phyloP scores from a whole-genome alignment of 2,888 invertebrate genomes.

The Orgyia antiqua region DNA sequence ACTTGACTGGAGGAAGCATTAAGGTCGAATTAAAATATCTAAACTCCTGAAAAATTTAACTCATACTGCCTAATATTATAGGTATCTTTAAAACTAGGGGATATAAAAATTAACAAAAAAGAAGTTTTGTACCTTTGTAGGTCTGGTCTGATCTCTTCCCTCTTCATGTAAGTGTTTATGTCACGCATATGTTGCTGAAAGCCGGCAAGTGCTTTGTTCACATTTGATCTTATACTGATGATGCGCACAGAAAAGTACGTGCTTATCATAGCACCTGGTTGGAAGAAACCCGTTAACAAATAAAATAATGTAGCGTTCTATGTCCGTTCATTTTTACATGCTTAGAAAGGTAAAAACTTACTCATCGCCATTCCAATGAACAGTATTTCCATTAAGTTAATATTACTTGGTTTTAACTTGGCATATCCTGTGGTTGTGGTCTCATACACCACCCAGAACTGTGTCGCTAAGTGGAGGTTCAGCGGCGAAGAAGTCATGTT shows the following conservation, averaged over 20 bases:
- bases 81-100: no score
- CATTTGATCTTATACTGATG: conserved; percentile 59
- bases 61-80: no score
- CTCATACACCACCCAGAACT: conserved; percentile 61
- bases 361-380: conserved; percentile 48
- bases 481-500: conserved; percentile 47
- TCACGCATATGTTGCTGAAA: conserved; percentile 60
- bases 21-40: no score
- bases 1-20: no score
- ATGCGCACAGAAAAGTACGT: conserved; percentile 60
- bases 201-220: conserved; percentile 51
- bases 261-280: conserved; percentile 50
- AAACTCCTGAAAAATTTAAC: no score
- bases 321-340: no score
- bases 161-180: conserved; percentile 44
- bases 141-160: conserved; percentile 35
- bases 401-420: conserved; percentile 48
- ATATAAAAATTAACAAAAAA: neutral
- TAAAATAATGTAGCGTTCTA: no score
- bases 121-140: conserved; percentile 51
- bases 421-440: conserved; percentile 54
- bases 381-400: conserved; percentile 39
- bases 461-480: conserved; percentile 49
- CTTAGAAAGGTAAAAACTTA: no score
- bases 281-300: neutral